Conservation (phyloP, 2,797 vertebrate species). For the Psittacula derbiana region DNA sequence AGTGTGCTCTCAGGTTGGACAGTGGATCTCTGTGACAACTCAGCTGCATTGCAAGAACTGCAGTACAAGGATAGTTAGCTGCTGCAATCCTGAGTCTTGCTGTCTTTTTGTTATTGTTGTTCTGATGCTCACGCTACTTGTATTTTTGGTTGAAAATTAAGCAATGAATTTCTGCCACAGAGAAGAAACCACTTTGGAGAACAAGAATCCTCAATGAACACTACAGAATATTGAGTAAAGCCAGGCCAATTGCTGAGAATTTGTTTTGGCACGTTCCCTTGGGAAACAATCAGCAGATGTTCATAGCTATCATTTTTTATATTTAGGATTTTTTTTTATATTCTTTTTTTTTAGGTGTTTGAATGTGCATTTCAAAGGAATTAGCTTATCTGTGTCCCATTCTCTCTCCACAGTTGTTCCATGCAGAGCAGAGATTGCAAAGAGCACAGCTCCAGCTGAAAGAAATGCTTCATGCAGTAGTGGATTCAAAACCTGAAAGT, state of each 20-base stretch:
- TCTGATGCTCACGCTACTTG: not conserved
- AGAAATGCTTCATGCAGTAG: conserved; percentile 88
- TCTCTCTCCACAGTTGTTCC: conserved; percentile 86
- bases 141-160: conserved; percentile 12
- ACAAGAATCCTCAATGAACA: not conserved
- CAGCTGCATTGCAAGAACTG: not conserved
- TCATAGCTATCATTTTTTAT: not conserved
- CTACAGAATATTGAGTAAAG: not conserved
- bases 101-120: not conserved
- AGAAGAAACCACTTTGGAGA: not conserved
- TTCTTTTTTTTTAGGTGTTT: not conserved
- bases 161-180: not conserved
- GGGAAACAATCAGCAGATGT: conserved; percentile 13
- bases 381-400: not conserved
- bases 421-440: conserved; percentile 89
- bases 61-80: not conserved
- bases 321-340: not conserved
- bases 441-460: conserved; percentile 91
- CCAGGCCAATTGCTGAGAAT: not conserved
- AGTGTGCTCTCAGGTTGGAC: not conserved
- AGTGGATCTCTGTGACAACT: not conserved
- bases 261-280: not conserved
- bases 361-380: not conserved
- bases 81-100: not conserved
- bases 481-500: conserved; percentile 95